Evolutionary conservation across 37 sponge, comb jelly and placozoan genomes (phyloP), one percentile per base, ranked within the genome.

Genomic region (Aplysina aerophoba): DNA sequence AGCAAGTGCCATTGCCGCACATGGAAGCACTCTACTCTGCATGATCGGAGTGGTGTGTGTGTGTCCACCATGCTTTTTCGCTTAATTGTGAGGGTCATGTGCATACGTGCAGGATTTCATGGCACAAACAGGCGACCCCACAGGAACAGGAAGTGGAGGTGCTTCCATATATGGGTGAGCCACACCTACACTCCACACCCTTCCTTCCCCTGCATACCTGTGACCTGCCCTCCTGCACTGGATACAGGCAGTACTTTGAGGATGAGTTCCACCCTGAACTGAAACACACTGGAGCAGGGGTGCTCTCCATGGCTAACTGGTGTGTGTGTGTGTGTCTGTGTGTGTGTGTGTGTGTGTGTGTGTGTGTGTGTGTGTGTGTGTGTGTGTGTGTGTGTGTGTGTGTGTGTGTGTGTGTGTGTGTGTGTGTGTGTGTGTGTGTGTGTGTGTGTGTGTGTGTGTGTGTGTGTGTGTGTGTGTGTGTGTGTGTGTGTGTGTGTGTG

Each of bases 261-360:
- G 99, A 99, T 92, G 99, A 99, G 82, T 90, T 99, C 53, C 87
- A 85, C 41, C 79, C 88, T 65, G 96, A 95, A 15, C 85, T 99
- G 80, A 99, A 99, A 85, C 99, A 99, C 78, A 95, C 97, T 55
- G 99, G 99, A 71, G 99, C 99, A 54, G 97, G 99, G 0, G 88
- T 99, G 4, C 71, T 99, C n/a, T 96, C 99, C 3, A 99, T 99
- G 99, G 99, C 99, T 15, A 99, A 99, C 87, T 93, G 96, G 96
- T 94, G 13, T 22, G 27, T 31, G 35, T 55, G 40, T 38, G 55
- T 68, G 57, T 71, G 54, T 44, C 15, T 69, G 37, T 17, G 33
- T 61, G 63, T 82, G 83, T 82, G 63, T 37, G 5, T 80, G 31
- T 41, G 24, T 30, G 27, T 54, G 55, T n/a, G 57, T 8, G 57